Percentiles rank a stretch among this genome's conserved stretches.
phyloP scores from a whole-genome alignment of 2,888 invertebrate species.

The Phrixothrix hirtus region DNA sequence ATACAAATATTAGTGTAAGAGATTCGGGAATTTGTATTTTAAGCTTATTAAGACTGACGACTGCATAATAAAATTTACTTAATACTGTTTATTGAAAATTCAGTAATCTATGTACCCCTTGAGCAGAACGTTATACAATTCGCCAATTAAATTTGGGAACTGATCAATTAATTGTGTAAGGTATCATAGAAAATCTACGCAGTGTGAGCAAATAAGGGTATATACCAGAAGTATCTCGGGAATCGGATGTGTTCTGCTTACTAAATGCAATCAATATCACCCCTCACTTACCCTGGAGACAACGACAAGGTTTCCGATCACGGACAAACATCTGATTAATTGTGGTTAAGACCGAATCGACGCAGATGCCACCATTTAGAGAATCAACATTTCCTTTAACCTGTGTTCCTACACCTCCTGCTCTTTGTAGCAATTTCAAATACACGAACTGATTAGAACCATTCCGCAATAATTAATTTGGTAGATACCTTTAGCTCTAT shows the following conservation, averaged over 20 bases:
- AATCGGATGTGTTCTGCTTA: conserved; percentile 30
- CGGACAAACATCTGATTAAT: conserved; percentile 24
- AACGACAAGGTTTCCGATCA: conserved; percentile 30
- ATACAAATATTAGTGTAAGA: conserved; percentile 30
- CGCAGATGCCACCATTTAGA: conserved; percentile 6
- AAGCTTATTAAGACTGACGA: conserved; percentile 24
- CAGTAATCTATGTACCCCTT: no score
- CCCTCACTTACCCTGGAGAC: conserved; percentile 24
- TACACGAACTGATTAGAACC: neutral
- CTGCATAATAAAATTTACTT: neutral
- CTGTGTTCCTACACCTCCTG: conserved; percentile 2
- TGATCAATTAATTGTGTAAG: conserved; percentile 14
- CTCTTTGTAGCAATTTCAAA: no score
- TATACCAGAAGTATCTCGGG: conserved; percentile 24
- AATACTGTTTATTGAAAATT: neutral
- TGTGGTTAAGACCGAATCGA: conserved; percentile 12
- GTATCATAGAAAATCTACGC: conserved; percentile 15
- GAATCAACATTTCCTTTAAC: neutral
- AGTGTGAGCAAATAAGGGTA: conserved; percentile 25
- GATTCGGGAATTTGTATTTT: conserved; percentile 27
- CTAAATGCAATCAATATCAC: conserved; percentile 29
- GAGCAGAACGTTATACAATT: no score
- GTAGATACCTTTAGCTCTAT: no score
- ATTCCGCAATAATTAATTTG: neutral
- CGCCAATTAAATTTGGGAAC: no score